A percentile compares a stretch with the other conserved stretches of the same genome.
Evolutionary conservation across 1,140 invertebrate species (phyloP).

Genomic region (Geopemphigus sp.): DNA sequence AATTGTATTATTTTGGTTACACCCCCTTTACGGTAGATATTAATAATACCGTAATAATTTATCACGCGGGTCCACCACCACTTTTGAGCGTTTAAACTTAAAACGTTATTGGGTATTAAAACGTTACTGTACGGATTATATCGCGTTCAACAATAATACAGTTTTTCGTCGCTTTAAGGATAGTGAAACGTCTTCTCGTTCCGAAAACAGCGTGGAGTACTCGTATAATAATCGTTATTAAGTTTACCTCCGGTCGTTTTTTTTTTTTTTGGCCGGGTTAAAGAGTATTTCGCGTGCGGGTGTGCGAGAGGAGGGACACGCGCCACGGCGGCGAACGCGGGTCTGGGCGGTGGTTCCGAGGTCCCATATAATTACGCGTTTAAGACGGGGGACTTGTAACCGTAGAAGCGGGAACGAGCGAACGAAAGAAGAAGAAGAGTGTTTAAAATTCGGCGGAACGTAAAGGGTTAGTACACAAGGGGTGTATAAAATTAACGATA

Average conservation of each 20-base stretch:
- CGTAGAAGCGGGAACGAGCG: constrained; percentile 35
- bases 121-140: not conserved
- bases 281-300: constrained; percentile 21
- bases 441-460: constrained; percentile 46
- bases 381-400: constrained; percentile 39
- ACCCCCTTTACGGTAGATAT: too few species aligned
- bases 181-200: not conserved
- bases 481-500: constrained; percentile 49
- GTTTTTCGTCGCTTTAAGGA: not conserved
- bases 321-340: not conserved
- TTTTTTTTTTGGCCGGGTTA: constrained; percentile 2
- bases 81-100: not conserved
- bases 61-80: not conserved
- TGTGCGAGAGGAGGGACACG: not conserved
- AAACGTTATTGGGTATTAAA: constrained; percentile 15
- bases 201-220: not conserved
- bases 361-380: constrained; percentile 39
- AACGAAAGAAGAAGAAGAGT: constrained; percentile 37
- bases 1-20: too few species aligned
- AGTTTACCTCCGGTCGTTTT: constrained; percentile 44
- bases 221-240: constrained; percentile 44
- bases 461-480: constrained; percentile 36
- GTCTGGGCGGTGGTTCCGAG: not conserved
- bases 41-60: not conserved
- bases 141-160: not conserved